Percentiles rank a stretch among this genome's conserved stretches.
Conservation (phyloP, 2,797 vertebrate genomes). For the Anguilla pacifica region DNA sequence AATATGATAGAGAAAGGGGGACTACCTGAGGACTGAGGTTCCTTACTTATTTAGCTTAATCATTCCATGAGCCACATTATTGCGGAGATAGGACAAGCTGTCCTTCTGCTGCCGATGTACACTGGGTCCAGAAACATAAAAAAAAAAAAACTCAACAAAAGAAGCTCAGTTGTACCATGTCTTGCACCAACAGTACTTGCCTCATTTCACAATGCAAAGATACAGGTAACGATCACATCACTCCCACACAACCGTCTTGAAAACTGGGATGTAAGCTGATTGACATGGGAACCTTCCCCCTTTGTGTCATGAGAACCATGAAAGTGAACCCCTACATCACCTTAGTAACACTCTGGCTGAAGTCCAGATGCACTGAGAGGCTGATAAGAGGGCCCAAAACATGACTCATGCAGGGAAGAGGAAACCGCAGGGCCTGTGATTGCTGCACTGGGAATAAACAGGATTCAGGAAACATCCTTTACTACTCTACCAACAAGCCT, state of each 20-base stretch:
- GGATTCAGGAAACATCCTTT: background rate
- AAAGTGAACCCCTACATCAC: too few species aligned
- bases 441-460: background rate
- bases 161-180: background rate
- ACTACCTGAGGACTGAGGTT: slow-evolving; percentile 69
- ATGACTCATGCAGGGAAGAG: too few species aligned
- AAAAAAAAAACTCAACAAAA: background rate
- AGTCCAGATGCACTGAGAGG: too few species aligned
- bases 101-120: background rate
- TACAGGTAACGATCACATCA: too few species aligned
- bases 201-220: background rate
- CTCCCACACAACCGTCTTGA: too few species aligned
- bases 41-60: slow-evolving; percentile 50
- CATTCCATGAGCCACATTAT: slow-evolving; percentile 38
- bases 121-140: background rate
- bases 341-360: too few species aligned
- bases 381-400: too few species aligned
- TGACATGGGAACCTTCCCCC: too few species aligned
- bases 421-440: background rate
- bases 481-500: background rate
- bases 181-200: background rate
- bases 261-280: too few species aligned
- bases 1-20: slow-evolving; percentile 62
- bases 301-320: too few species aligned
- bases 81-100: background rate